phyloP scores from a whole-genome alignment of 2,888 invertebrate species.

The Yponomeuta evonymella region DNA sequence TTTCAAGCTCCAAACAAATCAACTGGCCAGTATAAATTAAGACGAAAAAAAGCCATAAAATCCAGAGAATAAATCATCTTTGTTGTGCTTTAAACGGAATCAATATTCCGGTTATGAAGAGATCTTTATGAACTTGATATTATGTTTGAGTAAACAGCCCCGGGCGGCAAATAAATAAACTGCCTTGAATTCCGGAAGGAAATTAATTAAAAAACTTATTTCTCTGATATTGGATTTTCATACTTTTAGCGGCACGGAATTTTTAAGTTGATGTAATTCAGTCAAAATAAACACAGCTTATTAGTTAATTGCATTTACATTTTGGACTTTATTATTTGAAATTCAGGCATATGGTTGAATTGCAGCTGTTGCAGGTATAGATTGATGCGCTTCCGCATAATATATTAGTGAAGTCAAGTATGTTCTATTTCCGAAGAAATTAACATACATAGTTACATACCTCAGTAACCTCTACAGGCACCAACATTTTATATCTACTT shows the following conservation, averaged over 20 bases:
- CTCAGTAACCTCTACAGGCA: too few species aligned
- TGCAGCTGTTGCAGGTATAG: too few species aligned
- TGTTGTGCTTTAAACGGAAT: conserved; percentile 24
- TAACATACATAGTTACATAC: too few species aligned
- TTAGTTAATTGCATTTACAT: background rate
- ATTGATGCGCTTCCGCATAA: too few species aligned
- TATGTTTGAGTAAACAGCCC: conserved; percentile 35
- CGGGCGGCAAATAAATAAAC: conserved; percentile 43
- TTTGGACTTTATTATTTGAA: too few species aligned
- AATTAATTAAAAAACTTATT: conserved; percentile 66
- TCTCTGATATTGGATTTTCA: conserved; percentile 23
- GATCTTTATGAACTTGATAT: conserved; percentile 40
- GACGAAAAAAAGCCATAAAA: background rate
- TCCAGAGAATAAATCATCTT: background rate
- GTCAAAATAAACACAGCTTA: background rate
- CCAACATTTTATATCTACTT: too few species aligned
- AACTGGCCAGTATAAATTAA: background rate
- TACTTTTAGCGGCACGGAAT: background rate
- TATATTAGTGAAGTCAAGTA: too few species aligned
- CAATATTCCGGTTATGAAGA: conserved; percentile 38
- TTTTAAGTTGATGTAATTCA: background rate
- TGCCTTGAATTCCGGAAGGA: conserved; percentile 47
- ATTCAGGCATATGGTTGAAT: too few species aligned
- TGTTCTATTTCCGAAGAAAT: too few species aligned
- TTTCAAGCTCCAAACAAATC: too few species aligned